Conservation (phyloP, 2,888 invertebrate genomes). For the Eumacrocentrus americanus region DNA sequence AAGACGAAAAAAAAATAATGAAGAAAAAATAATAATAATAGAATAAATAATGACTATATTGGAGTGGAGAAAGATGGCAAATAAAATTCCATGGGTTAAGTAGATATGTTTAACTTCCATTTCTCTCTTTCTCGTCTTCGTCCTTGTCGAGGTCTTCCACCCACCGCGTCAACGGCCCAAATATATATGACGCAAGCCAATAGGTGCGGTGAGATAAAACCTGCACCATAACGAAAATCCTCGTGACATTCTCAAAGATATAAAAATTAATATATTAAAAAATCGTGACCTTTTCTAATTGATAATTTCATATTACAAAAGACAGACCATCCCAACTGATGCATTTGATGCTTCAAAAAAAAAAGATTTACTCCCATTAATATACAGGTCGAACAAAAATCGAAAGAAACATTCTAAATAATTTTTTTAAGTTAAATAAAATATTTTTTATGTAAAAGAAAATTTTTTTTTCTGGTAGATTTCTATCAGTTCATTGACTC, state of each 20-base stretch:
- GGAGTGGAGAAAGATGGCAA: constrained; percentile 12
- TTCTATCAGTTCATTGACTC: constrained; percentile 20
- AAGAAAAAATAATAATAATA: background rate
- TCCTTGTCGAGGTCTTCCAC: constrained; percentile 57
- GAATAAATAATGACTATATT: background rate
- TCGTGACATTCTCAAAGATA: background rate
- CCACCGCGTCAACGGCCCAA: constrained; percentile 51
- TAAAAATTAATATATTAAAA: background rate
- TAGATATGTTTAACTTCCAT: constrained; percentile 13
- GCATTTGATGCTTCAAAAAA: too few relatives aligned
- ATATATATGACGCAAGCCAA: constrained; percentile 54
- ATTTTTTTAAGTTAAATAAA: too few relatives aligned
- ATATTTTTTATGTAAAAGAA: too few relatives aligned
- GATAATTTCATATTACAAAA: too few relatives aligned
- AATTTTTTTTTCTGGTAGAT: background rate
- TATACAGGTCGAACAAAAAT: too few relatives aligned
- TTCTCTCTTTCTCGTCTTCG: constrained; percentile 41
- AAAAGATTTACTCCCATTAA: too few relatives aligned
- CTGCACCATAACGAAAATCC: constrained; percentile 26
- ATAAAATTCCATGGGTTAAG: constrained; percentile 14
- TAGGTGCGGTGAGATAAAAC: constrained; percentile 38
- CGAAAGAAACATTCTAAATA: too few relatives aligned
- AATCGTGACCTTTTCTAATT: constrained; percentile 3
- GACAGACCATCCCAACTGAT: too few relatives aligned
- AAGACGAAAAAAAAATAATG: background rate